Conservation (phyloP, 2,113 vertebrate species). For the Merops nubicus region DNA sequence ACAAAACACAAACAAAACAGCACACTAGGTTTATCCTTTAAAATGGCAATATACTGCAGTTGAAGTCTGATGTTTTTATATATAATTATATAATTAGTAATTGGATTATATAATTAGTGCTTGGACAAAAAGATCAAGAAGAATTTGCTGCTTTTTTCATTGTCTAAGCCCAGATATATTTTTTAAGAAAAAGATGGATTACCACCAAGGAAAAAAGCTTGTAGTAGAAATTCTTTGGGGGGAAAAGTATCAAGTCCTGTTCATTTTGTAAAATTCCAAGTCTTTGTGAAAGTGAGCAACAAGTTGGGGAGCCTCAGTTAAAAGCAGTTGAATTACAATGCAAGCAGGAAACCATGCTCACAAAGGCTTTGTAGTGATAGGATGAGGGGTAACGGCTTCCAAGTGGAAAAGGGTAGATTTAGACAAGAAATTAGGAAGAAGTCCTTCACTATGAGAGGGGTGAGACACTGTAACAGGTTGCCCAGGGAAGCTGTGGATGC, state of each 20-base stretch:
- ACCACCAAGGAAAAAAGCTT: background rate
- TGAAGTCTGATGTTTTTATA: background rate
- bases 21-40: background rate
- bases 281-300: background rate
- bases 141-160: background rate
- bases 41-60: background rate
- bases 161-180: background rate
- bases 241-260: background rate
- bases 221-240: background rate
- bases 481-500: too few relatives aligned
- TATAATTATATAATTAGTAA: background rate
- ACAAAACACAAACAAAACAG: too few relatives aligned
- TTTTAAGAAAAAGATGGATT: background rate
- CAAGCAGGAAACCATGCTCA: background rate
- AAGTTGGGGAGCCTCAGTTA: background rate
- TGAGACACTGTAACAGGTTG: too few relatives aligned
- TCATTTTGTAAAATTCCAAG: background rate
- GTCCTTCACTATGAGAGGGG: too few relatives aligned
- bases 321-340: background rate
- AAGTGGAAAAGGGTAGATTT: too few relatives aligned
- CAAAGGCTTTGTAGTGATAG: too few relatives aligned
- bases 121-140: background rate
- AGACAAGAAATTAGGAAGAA: too few relatives aligned
- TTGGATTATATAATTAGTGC: background rate
- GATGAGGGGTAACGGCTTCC: too few relatives aligned